These are phyloP conservation scores for Microtus pennsylvanicus DNA, from an alignment of 2,113 vertebrate species.

Conservation along the genomic window DNA sequence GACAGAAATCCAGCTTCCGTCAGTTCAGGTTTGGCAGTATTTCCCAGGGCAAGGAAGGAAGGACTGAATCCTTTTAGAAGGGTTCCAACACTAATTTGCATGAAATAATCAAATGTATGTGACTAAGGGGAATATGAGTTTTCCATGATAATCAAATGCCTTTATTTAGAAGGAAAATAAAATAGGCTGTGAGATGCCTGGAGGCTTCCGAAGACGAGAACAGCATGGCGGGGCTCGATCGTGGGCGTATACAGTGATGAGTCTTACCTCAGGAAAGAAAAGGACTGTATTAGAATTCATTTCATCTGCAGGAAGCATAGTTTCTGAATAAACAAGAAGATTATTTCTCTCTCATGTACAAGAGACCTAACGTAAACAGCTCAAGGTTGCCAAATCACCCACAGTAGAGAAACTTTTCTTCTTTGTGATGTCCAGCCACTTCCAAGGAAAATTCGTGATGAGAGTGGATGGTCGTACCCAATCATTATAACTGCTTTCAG, in stretches of 20 bases:
- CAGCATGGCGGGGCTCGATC: not conserved
- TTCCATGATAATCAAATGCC: not conserved
- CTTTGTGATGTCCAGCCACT: not conserved
- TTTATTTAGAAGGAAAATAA: not conserved
- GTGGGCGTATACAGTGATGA: not conserved
- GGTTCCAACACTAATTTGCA: not conserved
- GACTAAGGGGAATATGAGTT: not conserved
- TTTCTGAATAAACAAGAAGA: not conserved
- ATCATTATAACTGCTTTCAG: not conserved
- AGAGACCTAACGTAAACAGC: not conserved
- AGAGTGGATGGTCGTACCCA: not conserved
- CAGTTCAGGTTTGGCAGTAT: not conserved
- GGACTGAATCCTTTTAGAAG: not conserved
- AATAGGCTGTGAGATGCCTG: not conserved
- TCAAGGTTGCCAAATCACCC: not conserved
- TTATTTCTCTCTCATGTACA: not conserved
- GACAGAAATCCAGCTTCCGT: not conserved
- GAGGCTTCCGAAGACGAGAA: not conserved
- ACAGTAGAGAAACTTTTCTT: not conserved
- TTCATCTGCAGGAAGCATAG: not conserved
- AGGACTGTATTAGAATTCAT: not conserved
- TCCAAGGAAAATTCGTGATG: not conserved
- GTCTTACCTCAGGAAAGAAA: not conserved
- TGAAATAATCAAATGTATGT: not conserved
- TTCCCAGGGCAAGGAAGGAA: not conserved